phyloP scores from a whole-genome alignment of 2,888 invertebrate species.

The Catonia carolina region DNA sequence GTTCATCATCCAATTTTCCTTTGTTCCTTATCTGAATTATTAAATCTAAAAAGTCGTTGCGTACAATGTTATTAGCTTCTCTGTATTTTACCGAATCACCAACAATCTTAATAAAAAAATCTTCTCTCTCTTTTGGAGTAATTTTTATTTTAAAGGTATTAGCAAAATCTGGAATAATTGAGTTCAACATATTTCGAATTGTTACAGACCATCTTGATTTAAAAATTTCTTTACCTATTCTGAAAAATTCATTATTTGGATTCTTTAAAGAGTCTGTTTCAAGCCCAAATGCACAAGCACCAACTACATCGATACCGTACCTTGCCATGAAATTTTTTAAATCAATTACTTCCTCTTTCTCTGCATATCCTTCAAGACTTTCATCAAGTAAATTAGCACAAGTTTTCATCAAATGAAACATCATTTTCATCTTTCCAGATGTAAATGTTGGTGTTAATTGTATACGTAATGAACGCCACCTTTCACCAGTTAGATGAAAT shows the following conservation, averaged over 20 bases:
- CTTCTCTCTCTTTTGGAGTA: constrained; percentile 5
- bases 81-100: constrained; percentile 4
- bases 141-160: constrained; percentile 9
- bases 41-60: constrained; percentile 16
- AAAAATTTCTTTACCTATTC: constrained; percentile 12
- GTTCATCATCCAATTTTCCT: constrained; percentile 9
- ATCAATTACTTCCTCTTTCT: no score
- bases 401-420: constrained; percentile 46
- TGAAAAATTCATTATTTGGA: constrained; percentile 11
- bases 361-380: constrained; percentile 32
- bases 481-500: constrained; percentile 45
- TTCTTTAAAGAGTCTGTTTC: constrained; percentile 7
- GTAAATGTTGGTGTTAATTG: constrained; percentile 51
- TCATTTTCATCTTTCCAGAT: constrained; percentile 49
- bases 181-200: constrained; percentile 3
- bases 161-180: constrained; percentile 6
- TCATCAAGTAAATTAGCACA: constrained; percentile 40
- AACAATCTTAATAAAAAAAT: constrained; percentile 13
- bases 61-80: constrained; percentile 3
- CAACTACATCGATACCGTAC: constrained; percentile 6
- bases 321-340: constrained; percentile 7
- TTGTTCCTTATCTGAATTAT: constrained; percentile 11
- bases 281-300: constrained; percentile 14
- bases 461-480: constrained; percentile 48
- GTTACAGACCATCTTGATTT: neutral